phyloP scores from a whole-genome alignment of 2,888 invertebrate genomes.

The Protodeltote pygarga region DNA sequence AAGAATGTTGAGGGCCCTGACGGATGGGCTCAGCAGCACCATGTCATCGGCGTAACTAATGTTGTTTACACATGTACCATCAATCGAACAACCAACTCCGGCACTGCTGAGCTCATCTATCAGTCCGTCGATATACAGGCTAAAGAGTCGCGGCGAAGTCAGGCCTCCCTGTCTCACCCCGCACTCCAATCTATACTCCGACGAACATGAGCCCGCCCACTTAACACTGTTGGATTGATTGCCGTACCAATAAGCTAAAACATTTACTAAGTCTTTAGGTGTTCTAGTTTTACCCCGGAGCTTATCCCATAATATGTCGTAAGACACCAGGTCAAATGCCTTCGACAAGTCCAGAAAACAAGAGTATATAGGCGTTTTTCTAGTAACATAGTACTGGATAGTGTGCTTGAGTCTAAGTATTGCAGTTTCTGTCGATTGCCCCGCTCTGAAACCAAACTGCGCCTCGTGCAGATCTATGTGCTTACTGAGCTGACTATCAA shows the following conservation, averaged over 20 bases:
- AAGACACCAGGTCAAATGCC: not conserved
- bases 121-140: constrained; percentile 1
- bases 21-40: not conserved
- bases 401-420: constrained; percentile 8
- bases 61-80: not conserved
- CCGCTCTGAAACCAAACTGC: not conserved
- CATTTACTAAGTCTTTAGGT: not conserved
- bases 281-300: not conserved
- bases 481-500: not conserved
- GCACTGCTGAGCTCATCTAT: constrained; percentile 2
- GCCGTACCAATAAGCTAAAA: not conserved
- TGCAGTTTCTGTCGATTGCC: constrained; percentile 7
- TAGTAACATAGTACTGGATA: constrained; percentile 9
- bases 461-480: not conserved
- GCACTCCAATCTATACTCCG: not conserved
- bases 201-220: constrained; percentile 4
- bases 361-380: not conserved
- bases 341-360: not conserved
- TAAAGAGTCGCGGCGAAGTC: constrained; percentile 3
- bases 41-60: not conserved
- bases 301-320: not conserved
- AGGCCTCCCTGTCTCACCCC: constrained; percentile 6
- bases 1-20: not conserved
- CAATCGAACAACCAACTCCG: not conserved
- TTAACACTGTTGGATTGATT: constrained; percentile 1